Evolutionary conservation across 2,888 invertebrate genomes (phyloP).

Genomic region (Diachrysia chrysitis): DNA sequence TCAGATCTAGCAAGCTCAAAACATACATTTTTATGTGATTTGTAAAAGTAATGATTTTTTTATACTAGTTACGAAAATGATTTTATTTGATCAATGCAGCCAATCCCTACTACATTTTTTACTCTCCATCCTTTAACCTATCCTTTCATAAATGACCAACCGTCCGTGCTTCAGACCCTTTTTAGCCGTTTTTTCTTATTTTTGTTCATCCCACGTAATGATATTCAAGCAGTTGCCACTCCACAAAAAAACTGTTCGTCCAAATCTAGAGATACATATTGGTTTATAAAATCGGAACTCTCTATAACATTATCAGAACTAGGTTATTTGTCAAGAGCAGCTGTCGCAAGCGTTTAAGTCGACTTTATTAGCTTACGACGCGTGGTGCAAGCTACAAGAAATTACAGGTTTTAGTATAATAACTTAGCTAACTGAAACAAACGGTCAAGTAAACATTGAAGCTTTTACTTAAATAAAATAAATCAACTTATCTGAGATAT

Average conservation of each 20-base stretch:
- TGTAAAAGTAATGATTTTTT: too few species aligned
- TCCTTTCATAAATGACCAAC: too few species aligned
- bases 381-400: conserved; percentile 18
- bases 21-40: too few species aligned
- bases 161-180: not conserved
- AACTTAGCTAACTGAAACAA: too few species aligned
- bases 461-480: too few species aligned
- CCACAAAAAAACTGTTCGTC: not conserved
- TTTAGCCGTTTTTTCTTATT: not conserved
- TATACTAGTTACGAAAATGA: too few species aligned
- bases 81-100: too few species aligned
- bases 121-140: too few species aligned
- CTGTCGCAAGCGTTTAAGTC: conserved; percentile 36
- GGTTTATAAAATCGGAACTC: not conserved
- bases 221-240: not conserved
- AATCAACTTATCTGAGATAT: too few species aligned
- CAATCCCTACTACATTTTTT: too few species aligned
- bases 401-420: not conserved
- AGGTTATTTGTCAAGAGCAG: conserved; percentile 35
- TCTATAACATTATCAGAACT: not conserved
- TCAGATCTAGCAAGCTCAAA: too few species aligned
- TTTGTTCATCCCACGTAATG: not conserved
- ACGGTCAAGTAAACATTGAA: too few species aligned
- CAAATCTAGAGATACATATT: not conserved
- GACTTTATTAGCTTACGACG: conserved; percentile 31